Evolutionary conservation across 2,113 vertebrate species (phyloP).

Genomic region (Ptyas mucosa): DNA sequence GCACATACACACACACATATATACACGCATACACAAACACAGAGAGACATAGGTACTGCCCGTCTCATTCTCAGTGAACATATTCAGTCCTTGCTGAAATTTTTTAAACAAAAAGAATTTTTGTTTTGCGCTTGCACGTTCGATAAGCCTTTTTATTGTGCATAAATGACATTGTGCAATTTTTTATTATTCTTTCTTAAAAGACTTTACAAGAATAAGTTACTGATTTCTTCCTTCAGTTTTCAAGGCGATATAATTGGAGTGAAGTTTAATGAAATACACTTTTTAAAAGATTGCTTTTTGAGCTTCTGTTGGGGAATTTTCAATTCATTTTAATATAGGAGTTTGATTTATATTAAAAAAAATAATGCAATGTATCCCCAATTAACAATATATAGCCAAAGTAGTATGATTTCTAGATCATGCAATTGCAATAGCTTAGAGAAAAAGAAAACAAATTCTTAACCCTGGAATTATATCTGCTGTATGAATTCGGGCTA

Average conservation of each 20-base stretch:
- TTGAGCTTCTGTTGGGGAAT: conserved; percentile 89
- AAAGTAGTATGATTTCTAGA: conserved; percentile 87
- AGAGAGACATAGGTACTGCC: neutral
- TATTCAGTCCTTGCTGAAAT: neutral
- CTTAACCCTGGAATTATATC: conserved; percentile 87
- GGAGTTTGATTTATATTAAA: conserved; percentile 92
- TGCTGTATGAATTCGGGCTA: conserved; percentile 79
- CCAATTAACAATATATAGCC: conserved; percentile 91
- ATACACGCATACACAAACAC: neutral
- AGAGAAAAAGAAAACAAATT: conserved; percentile 75
- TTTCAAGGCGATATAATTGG: conserved; percentile 84
- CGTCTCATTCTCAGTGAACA: neutral
- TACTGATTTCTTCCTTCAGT: conserved; percentile 71
- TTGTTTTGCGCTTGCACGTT: conserved; percentile 31
- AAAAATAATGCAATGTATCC: conserved; percentile 90
- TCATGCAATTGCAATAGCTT: conserved; percentile 86
- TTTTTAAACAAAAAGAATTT: conserved; percentile 1
- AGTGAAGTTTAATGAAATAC: conserved; percentile 91
- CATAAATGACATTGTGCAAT: conserved; percentile 25
- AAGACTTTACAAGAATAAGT: conserved; percentile 72
- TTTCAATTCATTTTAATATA: conserved; percentile 94
- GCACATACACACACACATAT: neutral
- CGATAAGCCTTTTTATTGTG: conserved; percentile 46
- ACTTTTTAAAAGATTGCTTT: conserved; percentile 88
- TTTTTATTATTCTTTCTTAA: conserved; percentile 51